These are phyloP conservation scores for Hestina assimilis DNA, from an alignment of 1,140 invertebrate species.

Conservation along the genomic window DNA sequence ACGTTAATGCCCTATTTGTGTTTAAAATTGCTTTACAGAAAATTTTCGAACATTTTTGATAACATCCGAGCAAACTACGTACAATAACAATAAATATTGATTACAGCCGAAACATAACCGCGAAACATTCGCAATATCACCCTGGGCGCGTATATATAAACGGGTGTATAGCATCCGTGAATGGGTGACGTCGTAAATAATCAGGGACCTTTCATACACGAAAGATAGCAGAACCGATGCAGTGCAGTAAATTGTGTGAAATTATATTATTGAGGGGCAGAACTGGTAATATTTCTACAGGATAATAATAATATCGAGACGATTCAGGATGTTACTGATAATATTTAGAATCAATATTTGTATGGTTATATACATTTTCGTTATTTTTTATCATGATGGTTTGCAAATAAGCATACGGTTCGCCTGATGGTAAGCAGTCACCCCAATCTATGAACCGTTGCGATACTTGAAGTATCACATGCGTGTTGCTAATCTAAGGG, in stretches of 20 bases:
- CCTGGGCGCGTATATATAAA: conserved; percentile 1
- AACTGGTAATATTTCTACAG: not conserved
- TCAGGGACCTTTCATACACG: conserved; percentile 7
- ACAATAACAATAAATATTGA: conserved; percentile 51
- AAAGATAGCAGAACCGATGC: conserved; percentile 13
- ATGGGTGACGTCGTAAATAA: conserved; percentile 8
- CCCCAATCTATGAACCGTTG: too few relatives aligned
- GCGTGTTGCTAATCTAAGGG: too few relatives aligned
- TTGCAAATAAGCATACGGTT: too few relatives aligned
- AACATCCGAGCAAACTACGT: conserved; percentile 31
- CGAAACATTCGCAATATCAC: conserved; percentile 14
- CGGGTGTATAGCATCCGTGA: not conserved
- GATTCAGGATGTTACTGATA: too few relatives aligned
- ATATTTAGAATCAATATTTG: not conserved
- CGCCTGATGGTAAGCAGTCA: too few relatives aligned
- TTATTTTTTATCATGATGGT: too few relatives aligned
- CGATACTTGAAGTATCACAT: too few relatives aligned
- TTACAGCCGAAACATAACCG: conserved; percentile 28
- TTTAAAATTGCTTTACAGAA: conserved; percentile 7
- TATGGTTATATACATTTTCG: too few relatives aligned
- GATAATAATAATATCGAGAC: too few relatives aligned
- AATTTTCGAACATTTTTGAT: conserved; percentile 28
- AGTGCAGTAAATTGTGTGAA: not conserved
- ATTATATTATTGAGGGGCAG: conserved; percentile 7
- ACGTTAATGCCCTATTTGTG: too few relatives aligned